These are phyloP conservation scores for Gobius niger DNA, from an alignment of 2,113 vertebrate species.

Conservation along the genomic window DNA sequence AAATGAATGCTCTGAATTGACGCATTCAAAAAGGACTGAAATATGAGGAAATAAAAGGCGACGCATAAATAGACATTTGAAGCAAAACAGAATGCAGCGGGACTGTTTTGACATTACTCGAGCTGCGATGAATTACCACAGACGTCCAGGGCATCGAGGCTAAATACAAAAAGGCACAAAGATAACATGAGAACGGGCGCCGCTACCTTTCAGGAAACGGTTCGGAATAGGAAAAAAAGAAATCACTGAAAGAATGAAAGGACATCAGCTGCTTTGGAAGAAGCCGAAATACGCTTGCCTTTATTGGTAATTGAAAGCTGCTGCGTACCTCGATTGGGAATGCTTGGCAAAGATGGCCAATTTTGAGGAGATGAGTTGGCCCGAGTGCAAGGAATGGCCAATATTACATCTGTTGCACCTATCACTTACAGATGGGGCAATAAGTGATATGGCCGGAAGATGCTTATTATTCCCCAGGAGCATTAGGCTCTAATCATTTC, in stretches of 20 bases:
- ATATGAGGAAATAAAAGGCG: slow-evolving; percentile 54
- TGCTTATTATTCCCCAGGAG: background rate
- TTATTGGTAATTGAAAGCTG: slow-evolving; percentile 61
- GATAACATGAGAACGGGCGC: slow-evolving; percentile 48
- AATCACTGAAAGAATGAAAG: slow-evolving; percentile 30
- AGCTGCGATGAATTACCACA: slow-evolving; percentile 45
- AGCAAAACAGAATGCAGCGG: slow-evolving; percentile 46
- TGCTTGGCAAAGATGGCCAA: slow-evolving; percentile 33
- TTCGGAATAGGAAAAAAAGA: slow-evolving; percentile 58
- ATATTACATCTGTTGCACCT: slow-evolving; percentile 9
- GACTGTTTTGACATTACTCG: slow-evolving; percentile 40
- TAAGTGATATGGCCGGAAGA: slow-evolving; percentile 9
- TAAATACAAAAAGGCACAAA: slow-evolving; percentile 32
- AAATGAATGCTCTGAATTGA: slow-evolving; percentile 36
- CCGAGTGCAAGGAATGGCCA: slow-evolving; percentile 25
- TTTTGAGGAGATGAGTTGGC: slow-evolving; percentile 34
- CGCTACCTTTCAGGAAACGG: slow-evolving; percentile 34
- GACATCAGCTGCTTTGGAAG: slow-evolving; percentile 49
- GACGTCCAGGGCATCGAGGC: slow-evolving; percentile 31
- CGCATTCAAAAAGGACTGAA: slow-evolving; percentile 24
- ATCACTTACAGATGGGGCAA: slow-evolving; percentile 17
- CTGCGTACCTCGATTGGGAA: slow-evolving; percentile 37
- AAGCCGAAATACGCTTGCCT: slow-evolving; percentile 40
- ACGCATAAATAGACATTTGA: slow-evolving; percentile 43
- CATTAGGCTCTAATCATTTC: background rate